These are phyloP conservation scores for Rhincodon typus DNA, from an alignment of 2,797 vertebrate genomes.

Conservation along the genomic window DNA sequence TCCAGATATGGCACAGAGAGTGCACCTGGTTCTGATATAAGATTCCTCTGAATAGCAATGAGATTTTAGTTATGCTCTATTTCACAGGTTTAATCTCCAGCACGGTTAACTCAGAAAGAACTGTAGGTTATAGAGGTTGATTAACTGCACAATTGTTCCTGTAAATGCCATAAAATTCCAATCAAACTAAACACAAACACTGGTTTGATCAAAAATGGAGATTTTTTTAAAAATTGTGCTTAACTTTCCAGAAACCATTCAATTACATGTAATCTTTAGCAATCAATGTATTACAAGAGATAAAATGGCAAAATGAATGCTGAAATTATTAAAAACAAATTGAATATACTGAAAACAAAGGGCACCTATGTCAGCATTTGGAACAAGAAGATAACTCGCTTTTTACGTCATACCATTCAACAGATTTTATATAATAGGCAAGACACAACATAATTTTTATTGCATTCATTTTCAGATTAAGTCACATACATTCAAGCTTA, in stretches of 20 bases:
- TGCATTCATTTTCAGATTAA: not conserved
- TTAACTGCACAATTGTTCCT: not conserved
- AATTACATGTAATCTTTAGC: not conserved
- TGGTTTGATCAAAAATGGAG: not conserved
- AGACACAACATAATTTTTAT: not conserved
- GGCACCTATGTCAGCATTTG: too few relatives aligned
- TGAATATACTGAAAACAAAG: not conserved
- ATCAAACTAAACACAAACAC: not conserved
- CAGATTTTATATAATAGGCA: not conserved
- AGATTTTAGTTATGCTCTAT: constrained; percentile 18
- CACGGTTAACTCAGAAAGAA: not conserved
- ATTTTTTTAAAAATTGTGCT: not conserved
- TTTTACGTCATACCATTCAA: not conserved
- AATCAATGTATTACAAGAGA: not conserved
- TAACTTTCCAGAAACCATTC: not conserved
- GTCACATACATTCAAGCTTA: not conserved
- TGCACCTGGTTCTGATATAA: not conserved
- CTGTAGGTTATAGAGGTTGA: not conserved
- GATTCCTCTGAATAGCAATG: constrained; percentile 4
- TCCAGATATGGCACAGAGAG: constrained; percentile 8
- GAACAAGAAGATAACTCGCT: not conserved
- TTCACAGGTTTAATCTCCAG: constrained; percentile 19
- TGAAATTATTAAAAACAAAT: not conserved
- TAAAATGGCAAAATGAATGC: not conserved
- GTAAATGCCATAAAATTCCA: not conserved